Evolutionary conservation across 2,113 vertebrate species (phyloP), one percentile per base, ranked within the genome.

Genomic region (Pongo abelii): DNA sequence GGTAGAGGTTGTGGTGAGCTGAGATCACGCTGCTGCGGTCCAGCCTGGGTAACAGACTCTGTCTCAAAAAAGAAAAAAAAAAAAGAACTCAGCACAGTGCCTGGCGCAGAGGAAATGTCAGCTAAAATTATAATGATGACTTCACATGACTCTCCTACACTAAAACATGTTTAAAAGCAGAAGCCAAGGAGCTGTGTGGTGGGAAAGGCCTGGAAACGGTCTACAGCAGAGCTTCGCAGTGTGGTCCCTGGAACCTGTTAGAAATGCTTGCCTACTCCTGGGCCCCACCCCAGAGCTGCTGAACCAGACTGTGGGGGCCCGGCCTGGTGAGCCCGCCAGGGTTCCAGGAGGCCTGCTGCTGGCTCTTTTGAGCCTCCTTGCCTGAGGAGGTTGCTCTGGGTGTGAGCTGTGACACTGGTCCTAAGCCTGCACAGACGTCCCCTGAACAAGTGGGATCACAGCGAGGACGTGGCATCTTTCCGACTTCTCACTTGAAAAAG

Each of bases 391-490:
- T 5, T 7, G 6, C 20, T 46, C 77, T 12, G 3, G 40, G 78
- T 12, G 35, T 18, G 61, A 55, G 67, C 72, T 14, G 78, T 30
- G 27, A 5, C 30, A 64, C 12, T 64, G 61, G 48, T 38, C 46
- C 61, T 17, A 13, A 43, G 20, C 8, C 81, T 46, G 69, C 12
- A 61, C 20, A 23, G 18, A 43, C 16, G 8, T 12, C 8, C 32
- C 23, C 46, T 30, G 64, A 40, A 57, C 27, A 17, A 38, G 67
- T 35, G 13, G 57, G 77, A 22, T 40, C 11, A 35, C 6, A 43
- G 48, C 0, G 7, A 61, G 25, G 30, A 43, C 0, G 1, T 2
- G 6, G 48, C 18, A 3, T 27, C 38, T 43, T 59, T 25, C 80
- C 22, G 86, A 67, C 30, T 70, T 81, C 55, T 80, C 20, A 2